phyloP scores from a whole-genome alignment of 2,797 vertebrate genomes.

The Urocyon cinereoargenteus region DNA sequence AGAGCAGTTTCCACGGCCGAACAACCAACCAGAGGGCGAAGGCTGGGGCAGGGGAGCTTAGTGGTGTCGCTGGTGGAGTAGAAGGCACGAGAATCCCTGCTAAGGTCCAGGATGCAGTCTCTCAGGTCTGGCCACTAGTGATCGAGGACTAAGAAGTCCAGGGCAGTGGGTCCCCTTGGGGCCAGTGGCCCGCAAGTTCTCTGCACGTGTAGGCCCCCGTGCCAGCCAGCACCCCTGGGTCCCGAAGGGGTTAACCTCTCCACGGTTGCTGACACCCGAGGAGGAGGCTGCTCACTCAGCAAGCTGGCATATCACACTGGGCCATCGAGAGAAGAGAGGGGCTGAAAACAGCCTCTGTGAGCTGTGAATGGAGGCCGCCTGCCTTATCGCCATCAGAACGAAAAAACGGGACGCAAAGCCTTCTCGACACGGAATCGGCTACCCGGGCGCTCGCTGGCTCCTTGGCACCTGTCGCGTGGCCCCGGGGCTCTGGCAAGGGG shows the following conservation, averaged over 20 bases:
- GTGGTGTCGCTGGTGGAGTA: not conserved
- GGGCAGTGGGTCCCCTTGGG: not conserved
- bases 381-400: not conserved
- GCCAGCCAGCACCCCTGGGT: not conserved
- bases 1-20: not conserved
- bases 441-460: not conserved
- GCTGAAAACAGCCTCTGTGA: conserved; percentile 43
- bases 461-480: not conserved
- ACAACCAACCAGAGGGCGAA: not conserved
- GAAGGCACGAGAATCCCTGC: not conserved
- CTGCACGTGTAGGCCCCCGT: too few species aligned
- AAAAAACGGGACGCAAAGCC: not conserved
- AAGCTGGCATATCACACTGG: conserved; percentile 52
- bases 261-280: not conserved
- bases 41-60: not conserved
- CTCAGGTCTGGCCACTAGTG: too few species aligned
- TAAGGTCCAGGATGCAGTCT: not conserved
- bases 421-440: not conserved
- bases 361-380: conserved; percentile 35
- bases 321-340: conserved; percentile 23
- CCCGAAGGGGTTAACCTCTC: conserved; percentile 51
- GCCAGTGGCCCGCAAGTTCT: not conserved
- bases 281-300: not conserved
- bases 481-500: not conserved
- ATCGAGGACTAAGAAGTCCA: not conserved